Evolutionary conservation across 2,113 vertebrate species (phyloP).

Genomic region (Stercorarius parasiticus): DNA sequence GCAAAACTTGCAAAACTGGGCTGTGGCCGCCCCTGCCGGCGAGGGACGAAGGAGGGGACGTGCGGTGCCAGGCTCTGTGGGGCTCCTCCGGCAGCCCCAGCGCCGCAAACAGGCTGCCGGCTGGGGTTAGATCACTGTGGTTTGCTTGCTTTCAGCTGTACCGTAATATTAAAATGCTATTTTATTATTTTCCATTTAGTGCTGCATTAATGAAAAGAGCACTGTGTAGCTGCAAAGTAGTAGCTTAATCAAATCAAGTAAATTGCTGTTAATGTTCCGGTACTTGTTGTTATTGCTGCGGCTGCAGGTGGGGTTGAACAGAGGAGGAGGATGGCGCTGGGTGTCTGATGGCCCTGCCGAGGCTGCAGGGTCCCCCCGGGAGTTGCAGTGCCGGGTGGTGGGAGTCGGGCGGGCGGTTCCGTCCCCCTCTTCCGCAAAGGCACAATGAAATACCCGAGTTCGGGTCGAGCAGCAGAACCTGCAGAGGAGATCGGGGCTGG

Average conservation of each 20-base stretch:
- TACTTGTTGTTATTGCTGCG: background rate
- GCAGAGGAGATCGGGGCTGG: background rate
- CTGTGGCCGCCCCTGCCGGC: rapidly evolving
- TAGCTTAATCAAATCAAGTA: constrained; percentile 63
- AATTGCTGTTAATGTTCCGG: constrained; percentile 46
- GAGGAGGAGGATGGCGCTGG: constrained; percentile 2
- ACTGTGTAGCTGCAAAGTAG: constrained; percentile 10
- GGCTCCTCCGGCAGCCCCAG: background rate
- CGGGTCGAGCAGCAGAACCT: background rate
- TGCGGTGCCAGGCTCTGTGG: rapidly evolving
- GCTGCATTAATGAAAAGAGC: constrained; percentile 65
- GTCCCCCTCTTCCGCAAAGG: background rate
- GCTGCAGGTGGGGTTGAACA: constrained; percentile 28
- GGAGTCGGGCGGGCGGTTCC: rapidly evolving
- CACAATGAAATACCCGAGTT: background rate
- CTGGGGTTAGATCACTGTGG: background rate
- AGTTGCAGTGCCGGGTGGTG: background rate
- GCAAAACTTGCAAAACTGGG: background rate
- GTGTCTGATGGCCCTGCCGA: background rate
- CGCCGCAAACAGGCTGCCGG: background rate
- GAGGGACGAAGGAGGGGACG: background rate
- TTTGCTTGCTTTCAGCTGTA: background rate
- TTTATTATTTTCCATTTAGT: constrained; percentile 65
- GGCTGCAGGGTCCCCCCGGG: background rate
- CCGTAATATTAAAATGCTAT: background rate